A percentile compares a stretch with the other conserved stretches of the same genome.
These are phyloP conservation scores for Hipparchia semele DNA, from an alignment of 2,888 invertebrate species.

Conservation along the genomic window DNA sequence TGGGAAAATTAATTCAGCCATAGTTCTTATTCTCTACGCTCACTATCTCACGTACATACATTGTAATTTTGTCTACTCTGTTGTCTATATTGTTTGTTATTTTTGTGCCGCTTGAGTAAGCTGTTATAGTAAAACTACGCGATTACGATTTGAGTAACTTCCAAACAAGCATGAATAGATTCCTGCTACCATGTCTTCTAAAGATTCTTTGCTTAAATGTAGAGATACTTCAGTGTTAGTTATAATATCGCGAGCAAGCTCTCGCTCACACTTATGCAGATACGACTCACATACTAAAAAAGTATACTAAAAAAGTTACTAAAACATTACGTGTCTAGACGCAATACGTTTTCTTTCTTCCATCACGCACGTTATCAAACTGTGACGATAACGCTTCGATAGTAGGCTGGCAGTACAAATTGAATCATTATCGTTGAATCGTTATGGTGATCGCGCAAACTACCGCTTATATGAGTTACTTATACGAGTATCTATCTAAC, in stretches of 20 bases:
- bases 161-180: conserved; percentile 4
- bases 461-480: background rate
- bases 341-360: conserved; percentile 47
- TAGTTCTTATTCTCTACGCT: conserved; percentile 1
- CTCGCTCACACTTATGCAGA: no score
- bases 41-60: conserved; percentile 25
- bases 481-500: background rate
- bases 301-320: background rate
- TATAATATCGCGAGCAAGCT: no score
- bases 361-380: conserved; percentile 56
- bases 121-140: conserved; percentile 27
- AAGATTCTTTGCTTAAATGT: background rate
- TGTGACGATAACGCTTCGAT: conserved; percentile 60
- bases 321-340: conserved; percentile 49
- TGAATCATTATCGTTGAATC: conserved; percentile 49
- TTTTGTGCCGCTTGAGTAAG: conserved; percentile 30
- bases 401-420: conserved; percentile 51
- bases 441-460: conserved; percentile 34
- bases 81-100: conserved; percentile 27
- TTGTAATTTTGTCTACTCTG: conserved; percentile 30
- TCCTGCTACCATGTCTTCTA: background rate
- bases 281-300: no score
- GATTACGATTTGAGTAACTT: conserved; percentile 12
- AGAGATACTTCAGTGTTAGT: background rate
- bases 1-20: conserved; percentile 33